phyloP scores from a whole-genome alignment of 2,113 vertebrate genomes.

The Mormoops blainvillei region DNA sequence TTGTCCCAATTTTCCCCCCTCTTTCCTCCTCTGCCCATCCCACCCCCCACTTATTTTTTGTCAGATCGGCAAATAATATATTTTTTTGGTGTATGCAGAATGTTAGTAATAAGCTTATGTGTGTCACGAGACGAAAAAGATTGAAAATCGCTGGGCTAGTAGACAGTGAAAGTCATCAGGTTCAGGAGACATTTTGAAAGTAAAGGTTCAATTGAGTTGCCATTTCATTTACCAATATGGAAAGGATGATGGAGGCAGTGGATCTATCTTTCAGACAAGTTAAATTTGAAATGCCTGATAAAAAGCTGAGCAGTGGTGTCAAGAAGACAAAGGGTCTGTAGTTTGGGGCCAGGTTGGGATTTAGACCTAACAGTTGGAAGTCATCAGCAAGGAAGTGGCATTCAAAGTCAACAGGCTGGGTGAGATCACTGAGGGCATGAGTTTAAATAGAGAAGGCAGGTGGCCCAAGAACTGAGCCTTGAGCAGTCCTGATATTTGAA shows the following conservation, averaged over 20 bases:
- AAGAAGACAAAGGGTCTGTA: not conserved
- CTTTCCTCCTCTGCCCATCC: no score
- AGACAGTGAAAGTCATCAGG: not conserved
- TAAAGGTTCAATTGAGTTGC: not conserved
- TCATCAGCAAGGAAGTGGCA: not conserved
- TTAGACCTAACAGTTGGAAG: not conserved
- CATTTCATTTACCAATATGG: not conserved
- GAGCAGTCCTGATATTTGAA: not conserved
- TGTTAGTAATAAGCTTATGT: no score
- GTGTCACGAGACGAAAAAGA: no score
- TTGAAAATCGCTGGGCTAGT: no score
- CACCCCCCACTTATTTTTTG: no score
- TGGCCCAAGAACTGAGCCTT: not conserved
- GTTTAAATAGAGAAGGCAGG: not conserved
- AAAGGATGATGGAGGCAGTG: not conserved
- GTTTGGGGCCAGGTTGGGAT: not conserved
- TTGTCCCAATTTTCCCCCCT: no score
- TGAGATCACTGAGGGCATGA: not conserved
- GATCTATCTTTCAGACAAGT: not conserved
- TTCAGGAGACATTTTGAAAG: not conserved
- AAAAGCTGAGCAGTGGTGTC: not conserved
- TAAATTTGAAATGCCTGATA: not conserved
- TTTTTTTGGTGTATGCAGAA: no score
- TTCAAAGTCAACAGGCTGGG: not conserved
- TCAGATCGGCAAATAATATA: no score